phyloP scores from a whole-genome alignment of 1,140 invertebrate genomes.

The Augochlora pura region DNA sequence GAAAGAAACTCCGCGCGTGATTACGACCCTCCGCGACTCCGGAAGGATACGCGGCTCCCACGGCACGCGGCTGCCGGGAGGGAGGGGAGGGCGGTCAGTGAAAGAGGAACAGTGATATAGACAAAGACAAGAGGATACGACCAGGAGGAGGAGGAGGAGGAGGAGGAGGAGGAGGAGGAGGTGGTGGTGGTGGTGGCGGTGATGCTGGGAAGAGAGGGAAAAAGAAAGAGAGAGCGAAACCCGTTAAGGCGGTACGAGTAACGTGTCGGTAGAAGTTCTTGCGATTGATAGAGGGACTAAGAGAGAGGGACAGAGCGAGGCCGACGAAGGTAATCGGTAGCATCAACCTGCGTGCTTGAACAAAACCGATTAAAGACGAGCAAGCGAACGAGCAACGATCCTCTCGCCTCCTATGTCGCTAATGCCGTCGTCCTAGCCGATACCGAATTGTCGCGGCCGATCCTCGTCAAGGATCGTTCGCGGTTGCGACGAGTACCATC shows the following conservation, averaged over 20 bases:
- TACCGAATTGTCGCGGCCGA: conserved; percentile 5
- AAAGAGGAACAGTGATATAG: conserved; percentile 29
- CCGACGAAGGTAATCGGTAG: conserved; percentile 55
- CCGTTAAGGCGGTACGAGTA: conserved; percentile 65
- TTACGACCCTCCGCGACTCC: conserved; percentile 34
- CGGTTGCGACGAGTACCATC: conserved; percentile 53
- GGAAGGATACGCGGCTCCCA: conserved; percentile 38
- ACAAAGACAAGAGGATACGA: conserved; percentile 4
- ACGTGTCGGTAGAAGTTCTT: conserved; percentile 56
- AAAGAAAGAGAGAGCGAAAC: conserved; percentile 41
- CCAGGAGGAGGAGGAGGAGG: too few species aligned
- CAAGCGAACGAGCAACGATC: conserved; percentile 21
- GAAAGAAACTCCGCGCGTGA: conserved; percentile 16
- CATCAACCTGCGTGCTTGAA: conserved; percentile 39
- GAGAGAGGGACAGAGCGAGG: conserved; percentile 36
- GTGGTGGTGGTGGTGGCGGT: conserved; percentile 14
- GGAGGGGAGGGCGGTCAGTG: neutral
- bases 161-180: too few species aligned
- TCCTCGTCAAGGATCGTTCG: conserved; percentile 51
- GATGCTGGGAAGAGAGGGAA: conserved; percentile 18
- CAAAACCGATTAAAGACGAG: conserved; percentile 40
- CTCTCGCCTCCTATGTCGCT: conserved; percentile 25
- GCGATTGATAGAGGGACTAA: conserved; percentile 58
- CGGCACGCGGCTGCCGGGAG: neutral
- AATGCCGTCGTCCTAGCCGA: neutral